Percentiles rank a stretch among this genome's conserved stretches.
Conservation (phyloP, 37 sponge, comb jelly and placozoan genomes). For the Tethya wilhelma region DNA sequence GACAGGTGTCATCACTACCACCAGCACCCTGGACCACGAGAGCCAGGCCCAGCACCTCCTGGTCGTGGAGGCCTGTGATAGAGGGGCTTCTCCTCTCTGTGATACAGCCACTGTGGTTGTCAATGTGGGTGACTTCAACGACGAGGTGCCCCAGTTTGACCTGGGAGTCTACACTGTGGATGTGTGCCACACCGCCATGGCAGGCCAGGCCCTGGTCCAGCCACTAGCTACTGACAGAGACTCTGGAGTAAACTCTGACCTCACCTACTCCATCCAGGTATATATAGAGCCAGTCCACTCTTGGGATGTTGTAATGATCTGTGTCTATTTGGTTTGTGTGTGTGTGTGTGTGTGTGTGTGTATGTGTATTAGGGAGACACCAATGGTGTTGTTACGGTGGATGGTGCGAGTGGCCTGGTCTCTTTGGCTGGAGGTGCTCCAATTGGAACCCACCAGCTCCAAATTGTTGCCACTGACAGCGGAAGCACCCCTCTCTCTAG, state of each 20-base stretch:
- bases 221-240: slow-evolving; percentile 51
- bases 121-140: slow-evolving; percentile 47
- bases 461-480: slow-evolving; percentile 20
- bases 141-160: slow-evolving; percentile 46
- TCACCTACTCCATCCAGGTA: slow-evolving; percentile 27
- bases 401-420: slow-evolving; percentile 16
- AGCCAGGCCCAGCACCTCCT: background rate
- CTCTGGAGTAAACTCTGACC: slow-evolving; percentile 42
- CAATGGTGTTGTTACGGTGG: background rate
- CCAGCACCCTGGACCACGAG: slow-evolving; percentile 43
- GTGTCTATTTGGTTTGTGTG: too few species aligned
- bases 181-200: slow-evolving; percentile 7
- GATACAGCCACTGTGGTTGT: slow-evolving; percentile 22
- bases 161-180: slow-evolving; percentile 6
- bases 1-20: slow-evolving; percentile 40
- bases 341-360: background rate
- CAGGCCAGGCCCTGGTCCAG: slow-evolving; percentile 3
- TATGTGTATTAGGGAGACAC: background rate
- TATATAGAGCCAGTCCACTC: too few species aligned
- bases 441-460: background rate
- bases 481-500: slow-evolving; percentile 11
- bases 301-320: too few species aligned
- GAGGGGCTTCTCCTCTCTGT: slow-evolving; percentile 3
- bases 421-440: background rate
- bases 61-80: slow-evolving; percentile 38